Evolutionary conservation across 2,888 invertebrate species (phyloP), one percentile per base, ranked within the genome.

Genomic region (Nasonia oneida): DNA sequence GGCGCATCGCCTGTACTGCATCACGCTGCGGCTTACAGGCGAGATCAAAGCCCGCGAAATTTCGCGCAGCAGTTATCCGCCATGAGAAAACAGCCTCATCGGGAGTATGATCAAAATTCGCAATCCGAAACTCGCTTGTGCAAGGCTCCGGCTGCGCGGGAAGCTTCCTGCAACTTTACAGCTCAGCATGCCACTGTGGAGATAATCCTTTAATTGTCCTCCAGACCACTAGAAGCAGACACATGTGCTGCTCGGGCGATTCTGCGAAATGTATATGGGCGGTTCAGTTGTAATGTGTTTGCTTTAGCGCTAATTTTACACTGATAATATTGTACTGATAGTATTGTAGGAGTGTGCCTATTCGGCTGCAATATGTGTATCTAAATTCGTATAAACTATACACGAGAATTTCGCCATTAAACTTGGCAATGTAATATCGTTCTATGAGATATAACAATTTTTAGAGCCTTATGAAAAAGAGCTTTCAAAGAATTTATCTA

Each of bases 191-290:
- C 42, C 71, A 18, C 37, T 42, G n/a, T 23, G 5, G 2, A 76
- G 57, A 76, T 76, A 76, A 76, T 47, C 76, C 76, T 53, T 76
- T 76, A 75, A 76, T 76, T 76, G 57, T 76, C 57, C 6, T 29
- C 37, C 0, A 23, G 42, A 50, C 23, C 42, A 29, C 74, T 23
- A 50, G 12, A 18, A 10, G 47, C 14, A 50, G 74, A 23, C 10
- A 47, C 5, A 2, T 37, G 37, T 23, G 47, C 29, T 67, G 6
- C 67, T 29, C 33, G 33, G 64, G 64, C 18, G n/a, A 64, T 29
- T 64, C 12, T 23, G 23, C 12, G 64, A 64, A 64, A 64, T 23
- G 12, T 29, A 64, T 18, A 12, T n/a, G 10, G 23, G 18, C 23
- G 10, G 29, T 64, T 23, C 23, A 64, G 64, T 64, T 10, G 23